These are phyloP conservation scores for Pseudanteris insignis DNA, from an alignment of 2,888 invertebrate species.

Conservation along the genomic window DNA sequence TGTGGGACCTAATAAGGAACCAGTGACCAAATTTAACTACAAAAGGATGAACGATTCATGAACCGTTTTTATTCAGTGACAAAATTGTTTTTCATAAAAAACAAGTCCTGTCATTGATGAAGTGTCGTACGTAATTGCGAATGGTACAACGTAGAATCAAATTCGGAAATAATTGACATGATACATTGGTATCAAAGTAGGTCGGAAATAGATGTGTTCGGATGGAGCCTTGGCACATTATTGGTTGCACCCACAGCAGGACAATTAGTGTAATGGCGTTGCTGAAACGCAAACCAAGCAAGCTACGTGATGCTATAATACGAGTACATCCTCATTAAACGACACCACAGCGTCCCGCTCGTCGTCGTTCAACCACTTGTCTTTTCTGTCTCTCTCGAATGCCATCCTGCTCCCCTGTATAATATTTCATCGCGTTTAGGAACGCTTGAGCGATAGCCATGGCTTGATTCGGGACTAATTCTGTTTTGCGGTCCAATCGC, in stretches of 20 bases:
- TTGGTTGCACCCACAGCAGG: slow-evolving; percentile 44
- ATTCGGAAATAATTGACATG: slow-evolving; percentile 15
- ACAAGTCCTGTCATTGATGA: too few species aligned
- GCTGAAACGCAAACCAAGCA: slow-evolving; percentile 50
- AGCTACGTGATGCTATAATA: slow-evolving; percentile 53
- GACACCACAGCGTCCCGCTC: slow-evolving; percentile 48
- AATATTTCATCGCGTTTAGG: slow-evolving; percentile 1
- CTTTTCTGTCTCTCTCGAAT: slow-evolving; percentile 2
- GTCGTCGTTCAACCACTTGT: slow-evolving; percentile 28
- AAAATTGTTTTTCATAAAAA: too few species aligned
- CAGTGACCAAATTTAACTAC: too few species aligned
- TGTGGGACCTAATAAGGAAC: too few species aligned
- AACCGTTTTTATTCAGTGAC: too few species aligned
- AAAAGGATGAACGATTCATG: background rate
- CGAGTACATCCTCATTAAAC: slow-evolving; percentile 65
- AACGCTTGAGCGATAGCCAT: too few species aligned
- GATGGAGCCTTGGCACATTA: slow-evolving; percentile 46
- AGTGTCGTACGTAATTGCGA: too few species aligned
- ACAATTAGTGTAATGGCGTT: slow-evolving; percentile 43
- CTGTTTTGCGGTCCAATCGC: too few species aligned
- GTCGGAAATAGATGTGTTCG: slow-evolving; percentile 40
- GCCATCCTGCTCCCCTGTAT: too few species aligned
- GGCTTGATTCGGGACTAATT: too few species aligned
- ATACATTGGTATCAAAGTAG: slow-evolving; percentile 31
- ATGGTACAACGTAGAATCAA: slow-evolving; percentile 2